Percentiles rank a stretch among this genome's conserved stretches.
phyloP scores from a whole-genome alignment of 92 coral and sea anemone species.

The Micromussa lordhowensis region DNA sequence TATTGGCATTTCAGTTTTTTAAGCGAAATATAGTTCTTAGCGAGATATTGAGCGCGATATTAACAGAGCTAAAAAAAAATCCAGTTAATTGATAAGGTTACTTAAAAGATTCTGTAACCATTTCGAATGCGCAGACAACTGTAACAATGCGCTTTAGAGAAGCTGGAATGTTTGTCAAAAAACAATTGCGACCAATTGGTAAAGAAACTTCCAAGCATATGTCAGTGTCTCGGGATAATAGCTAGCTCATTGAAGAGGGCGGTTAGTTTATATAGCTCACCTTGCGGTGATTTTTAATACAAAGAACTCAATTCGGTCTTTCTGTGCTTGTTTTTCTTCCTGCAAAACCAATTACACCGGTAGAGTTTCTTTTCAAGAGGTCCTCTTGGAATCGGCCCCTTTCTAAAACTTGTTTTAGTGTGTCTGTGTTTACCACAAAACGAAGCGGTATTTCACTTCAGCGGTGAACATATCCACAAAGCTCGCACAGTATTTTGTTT shows the following conservation, averaged over 20 bases:
- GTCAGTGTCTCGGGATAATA: not conserved
- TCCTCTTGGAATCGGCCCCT: not conserved
- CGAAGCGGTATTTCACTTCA: not conserved
- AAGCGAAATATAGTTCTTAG: constrained; percentile 27
- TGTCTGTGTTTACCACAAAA: constrained; percentile 13
- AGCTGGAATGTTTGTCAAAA: constrained; percentile 18
- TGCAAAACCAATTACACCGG: constrained; percentile 21
- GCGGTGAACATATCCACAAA: not conserved
- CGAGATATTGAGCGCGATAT: constrained; percentile 20
- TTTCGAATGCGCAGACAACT: constrained; percentile 19
- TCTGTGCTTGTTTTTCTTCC: not conserved
- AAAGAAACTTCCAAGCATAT: not conserved
- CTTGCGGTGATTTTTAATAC: constrained; percentile 25
- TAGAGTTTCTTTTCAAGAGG: constrained; percentile 1
- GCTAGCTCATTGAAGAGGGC: not conserved
- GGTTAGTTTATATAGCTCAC: constrained; percentile 3
- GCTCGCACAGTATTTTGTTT: not conserved
- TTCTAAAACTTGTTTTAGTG: not conserved
- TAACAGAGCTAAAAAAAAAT: constrained; percentile 24
- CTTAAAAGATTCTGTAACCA: constrained; percentile 30
- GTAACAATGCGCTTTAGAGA: constrained; percentile 9
- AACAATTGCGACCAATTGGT: not conserved
- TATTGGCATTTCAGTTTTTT: constrained; percentile 15
- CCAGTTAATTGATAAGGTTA: constrained; percentile 39
- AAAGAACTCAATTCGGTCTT: not conserved